Conservation (phyloP, 1,140 invertebrate genomes). For the Himalopsyche phryganea region DNA sequence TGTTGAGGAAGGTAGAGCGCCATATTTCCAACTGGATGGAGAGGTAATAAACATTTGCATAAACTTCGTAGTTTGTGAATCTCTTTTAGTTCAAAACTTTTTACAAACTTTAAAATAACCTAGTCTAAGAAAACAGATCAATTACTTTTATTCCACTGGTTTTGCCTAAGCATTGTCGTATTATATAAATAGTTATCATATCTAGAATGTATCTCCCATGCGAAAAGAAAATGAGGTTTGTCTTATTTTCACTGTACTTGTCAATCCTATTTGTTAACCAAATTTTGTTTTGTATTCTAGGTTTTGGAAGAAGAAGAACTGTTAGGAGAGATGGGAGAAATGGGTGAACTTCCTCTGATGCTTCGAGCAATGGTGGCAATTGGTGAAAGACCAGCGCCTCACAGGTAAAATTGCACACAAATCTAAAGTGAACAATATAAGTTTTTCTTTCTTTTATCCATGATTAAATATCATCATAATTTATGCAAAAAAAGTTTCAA, state of each 20-base stretch:
- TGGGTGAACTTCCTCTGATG: conserved; percentile 50
- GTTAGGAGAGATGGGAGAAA: conserved; percentile 51
- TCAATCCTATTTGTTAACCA: too few relatives aligned
- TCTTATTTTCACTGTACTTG: too few relatives aligned
- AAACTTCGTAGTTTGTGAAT: not conserved
- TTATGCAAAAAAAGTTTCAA: not conserved
- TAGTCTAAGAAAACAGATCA: too few relatives aligned
- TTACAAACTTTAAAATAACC: too few relatives aligned
- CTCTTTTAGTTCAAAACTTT: too few relatives aligned
- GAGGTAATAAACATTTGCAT: conserved; percentile 39
- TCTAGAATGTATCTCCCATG: too few relatives aligned
- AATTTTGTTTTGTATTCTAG: too few relatives aligned
- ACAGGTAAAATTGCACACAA: conserved; percentile 22
- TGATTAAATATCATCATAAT: not conserved
- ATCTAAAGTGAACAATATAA: not conserved
- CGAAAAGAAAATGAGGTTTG: too few relatives aligned
- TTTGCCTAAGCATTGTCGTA: too few relatives aligned
- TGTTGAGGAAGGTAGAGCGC: conserved; percentile 47
- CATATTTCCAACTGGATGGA: conserved; percentile 51
- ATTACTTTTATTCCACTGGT: too few relatives aligned
- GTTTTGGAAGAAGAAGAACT: conserved; percentile 33
- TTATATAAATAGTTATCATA: too few relatives aligned
- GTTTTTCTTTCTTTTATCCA: not conserved
- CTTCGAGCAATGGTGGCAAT: conserved; percentile 52
- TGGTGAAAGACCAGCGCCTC: conserved; percentile 42